Evolutionary conservation across 2,113 vertebrate genomes (phyloP).

Genomic region (Hassar affinis): DNA sequence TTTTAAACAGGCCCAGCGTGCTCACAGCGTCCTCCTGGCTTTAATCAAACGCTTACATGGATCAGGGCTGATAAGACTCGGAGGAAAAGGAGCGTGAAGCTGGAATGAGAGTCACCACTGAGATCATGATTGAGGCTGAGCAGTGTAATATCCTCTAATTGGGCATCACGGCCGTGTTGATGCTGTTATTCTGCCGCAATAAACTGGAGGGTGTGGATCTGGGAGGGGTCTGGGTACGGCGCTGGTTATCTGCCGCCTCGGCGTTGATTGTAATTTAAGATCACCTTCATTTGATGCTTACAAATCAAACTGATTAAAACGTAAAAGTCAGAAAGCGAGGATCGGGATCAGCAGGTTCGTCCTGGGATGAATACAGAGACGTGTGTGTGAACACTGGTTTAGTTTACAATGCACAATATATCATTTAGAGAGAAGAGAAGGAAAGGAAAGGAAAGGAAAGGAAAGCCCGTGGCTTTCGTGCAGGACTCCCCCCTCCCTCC

Average conservation of each 20-base stretch:
- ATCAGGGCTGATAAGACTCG: constrained; percentile 30
- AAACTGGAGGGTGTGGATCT: constrained; percentile 16
- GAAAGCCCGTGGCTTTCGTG: background rate
- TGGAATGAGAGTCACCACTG: background rate
- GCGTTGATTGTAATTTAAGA: background rate
- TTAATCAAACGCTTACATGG: constrained; percentile 21
- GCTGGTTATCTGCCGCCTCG: background rate
- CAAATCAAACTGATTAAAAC: background rate
- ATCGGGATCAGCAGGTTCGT: background rate
- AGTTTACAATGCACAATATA: background rate
- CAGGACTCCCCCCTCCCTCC: background rate
- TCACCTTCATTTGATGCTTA: background rate
- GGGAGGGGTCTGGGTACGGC: background rate
- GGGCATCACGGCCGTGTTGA: constrained; percentile 38
- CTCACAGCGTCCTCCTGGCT: constrained; percentile 4
- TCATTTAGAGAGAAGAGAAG: background rate
- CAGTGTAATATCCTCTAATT: constrained; percentile 59
- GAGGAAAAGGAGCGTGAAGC: background rate
- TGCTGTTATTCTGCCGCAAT: constrained; percentile 55
- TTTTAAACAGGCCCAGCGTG: background rate
- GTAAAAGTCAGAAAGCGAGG: background rate
- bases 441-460: background rate
- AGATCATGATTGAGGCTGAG: constrained; percentile 36
- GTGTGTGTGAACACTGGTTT: background rate
- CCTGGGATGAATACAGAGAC: background rate